Conservation (phyloP, 2,797 vertebrate species). For the Rhinoraja longicauda region DNA sequence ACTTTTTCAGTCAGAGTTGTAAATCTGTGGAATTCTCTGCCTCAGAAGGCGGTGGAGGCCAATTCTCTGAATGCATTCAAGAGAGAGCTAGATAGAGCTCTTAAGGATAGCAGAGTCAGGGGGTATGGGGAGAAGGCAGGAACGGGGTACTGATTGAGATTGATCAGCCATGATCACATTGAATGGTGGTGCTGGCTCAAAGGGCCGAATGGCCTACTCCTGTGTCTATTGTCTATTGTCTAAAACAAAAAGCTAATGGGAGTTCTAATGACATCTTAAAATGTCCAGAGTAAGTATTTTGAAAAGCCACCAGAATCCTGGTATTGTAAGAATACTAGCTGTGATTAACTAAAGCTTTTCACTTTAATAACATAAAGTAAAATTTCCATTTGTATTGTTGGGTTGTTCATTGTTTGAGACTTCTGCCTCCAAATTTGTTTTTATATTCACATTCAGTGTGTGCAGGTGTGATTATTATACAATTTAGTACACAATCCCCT, state of each 20-base stretch:
- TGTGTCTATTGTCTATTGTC: too few relatives aligned
- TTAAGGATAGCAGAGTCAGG: too few relatives aligned
- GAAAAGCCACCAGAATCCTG: neutral
- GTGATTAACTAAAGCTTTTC: neutral
- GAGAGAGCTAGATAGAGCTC: too few relatives aligned
- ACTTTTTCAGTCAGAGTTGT: too few relatives aligned
- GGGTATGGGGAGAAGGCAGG: too few relatives aligned
- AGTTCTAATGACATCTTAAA: neutral
- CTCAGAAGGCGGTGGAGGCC: too few relatives aligned
- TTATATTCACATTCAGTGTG: neutral
- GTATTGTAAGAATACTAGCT: neutral
- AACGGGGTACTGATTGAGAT: too few relatives aligned
- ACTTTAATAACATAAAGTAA: constrained; percentile 7
- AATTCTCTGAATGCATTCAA: too few relatives aligned
- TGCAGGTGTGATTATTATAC: neutral
- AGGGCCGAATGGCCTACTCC: too few relatives aligned
- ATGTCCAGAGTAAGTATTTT: neutral
- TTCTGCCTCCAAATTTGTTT: neutral
- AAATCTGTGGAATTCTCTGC: too few relatives aligned
- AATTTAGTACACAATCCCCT: neutral
- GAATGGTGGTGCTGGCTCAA: too few relatives aligned
- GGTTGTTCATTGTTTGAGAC: neutral
- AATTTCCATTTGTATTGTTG: neutral
- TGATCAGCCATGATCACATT: too few relatives aligned
- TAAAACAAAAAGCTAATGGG: neutral